Evolutionary conservation across 2,797 vertebrate genomes (phyloP).

Genomic region (Chelmon rostratus): DNA sequence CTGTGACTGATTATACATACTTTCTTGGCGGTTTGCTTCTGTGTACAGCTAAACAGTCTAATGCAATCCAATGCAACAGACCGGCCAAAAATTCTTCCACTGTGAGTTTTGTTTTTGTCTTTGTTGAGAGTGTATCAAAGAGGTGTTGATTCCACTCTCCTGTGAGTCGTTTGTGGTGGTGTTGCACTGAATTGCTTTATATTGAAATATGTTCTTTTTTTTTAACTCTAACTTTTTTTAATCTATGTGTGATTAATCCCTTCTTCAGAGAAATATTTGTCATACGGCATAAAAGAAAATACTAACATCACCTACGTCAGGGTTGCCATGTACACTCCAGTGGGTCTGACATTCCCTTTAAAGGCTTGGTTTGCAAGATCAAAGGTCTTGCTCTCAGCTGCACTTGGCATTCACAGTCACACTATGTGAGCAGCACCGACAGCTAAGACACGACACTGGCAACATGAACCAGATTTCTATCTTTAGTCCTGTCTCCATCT

Average conservation of each 20-base stretch:
- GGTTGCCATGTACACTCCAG: constrained; percentile 47
- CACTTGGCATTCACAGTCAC: constrained; percentile 72
- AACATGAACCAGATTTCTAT: constrained; percentile 61
- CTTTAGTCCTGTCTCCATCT: constrained; percentile 60
- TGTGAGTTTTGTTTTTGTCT: not conserved
- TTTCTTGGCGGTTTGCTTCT: not conserved
- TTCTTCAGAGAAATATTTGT: constrained; percentile 1
- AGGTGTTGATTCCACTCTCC: not conserved
- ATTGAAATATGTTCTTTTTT: not conserved
- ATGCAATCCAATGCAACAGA: constrained; percentile 31
- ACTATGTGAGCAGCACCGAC: constrained; percentile 58
- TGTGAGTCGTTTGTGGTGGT: not conserved
- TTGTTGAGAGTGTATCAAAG: constrained; percentile 20
- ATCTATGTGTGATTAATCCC: not conserved
- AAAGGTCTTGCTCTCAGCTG: constrained; percentile 70
- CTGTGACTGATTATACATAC: not conserved
- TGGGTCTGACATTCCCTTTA: constrained; percentile 66
- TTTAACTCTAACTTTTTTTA: not conserved
- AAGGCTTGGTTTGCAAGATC: constrained; percentile 69
- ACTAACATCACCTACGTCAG: constrained; percentile 45
- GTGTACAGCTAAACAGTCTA: not conserved
- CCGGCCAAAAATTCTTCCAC: not conserved
- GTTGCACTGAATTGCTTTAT: constrained; percentile 2
- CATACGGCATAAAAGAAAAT: constrained; percentile 24
- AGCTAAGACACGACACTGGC: constrained; percentile 51